These are phyloP conservation scores for Lasioglossum villosulum DNA, from an alignment of 2,888 invertebrate species.

Conservation along the genomic window DNA sequence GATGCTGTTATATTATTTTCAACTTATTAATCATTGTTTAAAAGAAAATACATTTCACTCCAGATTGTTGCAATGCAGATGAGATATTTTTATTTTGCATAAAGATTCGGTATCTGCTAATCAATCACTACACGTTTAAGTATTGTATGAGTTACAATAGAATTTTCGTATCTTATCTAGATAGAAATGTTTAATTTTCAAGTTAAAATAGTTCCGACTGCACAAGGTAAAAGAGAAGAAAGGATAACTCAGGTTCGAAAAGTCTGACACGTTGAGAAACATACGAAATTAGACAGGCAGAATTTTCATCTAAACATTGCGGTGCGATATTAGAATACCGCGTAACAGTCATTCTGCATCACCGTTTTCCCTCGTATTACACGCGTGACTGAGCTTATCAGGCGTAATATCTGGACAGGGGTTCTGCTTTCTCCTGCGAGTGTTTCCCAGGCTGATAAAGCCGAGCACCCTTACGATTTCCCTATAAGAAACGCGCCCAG, in stretches of 20 bases:
- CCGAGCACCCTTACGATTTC: conserved; percentile 21
- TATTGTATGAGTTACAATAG: no score
- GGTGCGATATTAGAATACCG: conserved; percentile 36
- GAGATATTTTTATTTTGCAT: no score
- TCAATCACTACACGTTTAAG: no score
- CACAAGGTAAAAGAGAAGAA: no score
- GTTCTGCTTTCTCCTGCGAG: neutral
- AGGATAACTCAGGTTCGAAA: neutral
- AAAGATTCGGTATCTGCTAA: no score
- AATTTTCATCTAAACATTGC: neutral
- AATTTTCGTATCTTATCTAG: no score
- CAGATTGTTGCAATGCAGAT: no score
- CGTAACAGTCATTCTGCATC: conserved; percentile 60
- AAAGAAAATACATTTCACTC: no score
- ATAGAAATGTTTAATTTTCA: no score
- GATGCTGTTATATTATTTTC: no score
- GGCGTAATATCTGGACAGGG: neutral
- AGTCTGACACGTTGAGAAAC: neutral
- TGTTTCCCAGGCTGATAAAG: conserved; percentile 32
- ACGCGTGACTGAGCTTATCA: conserved; percentile 23
- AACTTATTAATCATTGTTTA: no score
- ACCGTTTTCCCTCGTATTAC: neutral
- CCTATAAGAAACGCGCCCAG: conserved; percentile 12
- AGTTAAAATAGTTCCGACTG: no score
- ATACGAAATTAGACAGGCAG: neutral